Evolutionary conservation across 2,888 invertebrate species (phyloP), one percentile per base, ranked within the genome.

Genomic region (Caenorhabditis sulstoni): DNA sequence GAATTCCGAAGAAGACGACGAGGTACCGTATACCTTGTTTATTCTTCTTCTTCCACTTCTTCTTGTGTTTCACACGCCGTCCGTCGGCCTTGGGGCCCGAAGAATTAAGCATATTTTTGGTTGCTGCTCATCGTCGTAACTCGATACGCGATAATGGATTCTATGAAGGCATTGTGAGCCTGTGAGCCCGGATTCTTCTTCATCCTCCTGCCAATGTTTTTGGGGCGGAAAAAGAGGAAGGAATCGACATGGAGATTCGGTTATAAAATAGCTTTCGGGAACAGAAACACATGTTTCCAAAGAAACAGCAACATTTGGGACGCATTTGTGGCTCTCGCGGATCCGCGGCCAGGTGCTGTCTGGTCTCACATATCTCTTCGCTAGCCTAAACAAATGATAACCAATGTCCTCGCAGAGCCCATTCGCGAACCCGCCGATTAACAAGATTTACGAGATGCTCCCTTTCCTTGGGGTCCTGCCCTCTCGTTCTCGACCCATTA

Each of bases 41-140:
- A 71, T 71, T 71, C 71, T 61, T 61, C 59, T 67, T 23, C 47
- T 47, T 47, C 41, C 14, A 18, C 35, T 58, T 58, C 71, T 71
- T 71, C 64, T 71, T 71, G 71, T 71, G 71, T 71, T 71, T 71
- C 71, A 71, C 71, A 71, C 71, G 71, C 55, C 45, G 53, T 55
- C 68, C 49, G 52, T 12, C 47, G 66, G 47, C 29, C 65, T 49
- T 55, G 41, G 53, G 16, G 50, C 39, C 22, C 35, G 58, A 47
- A 53, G 71, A 71, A 71, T 71, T 71, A 71, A 71, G 71, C 62
- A 71, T 71, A 71, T 71, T 71, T 71, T 71, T 71, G 71, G 62
- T 29, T 29, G 29, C 29, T 29, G 29, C 29, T 29, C 29, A 29
- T 71, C 70, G 39, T 71, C 70, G 57, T 64, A 71, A 71, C 35